These are phyloP conservation scores for Pygmarrhopalites habei DNA, from an alignment of 1,140 invertebrate genomes.

Conservation along the genomic window DNA sequence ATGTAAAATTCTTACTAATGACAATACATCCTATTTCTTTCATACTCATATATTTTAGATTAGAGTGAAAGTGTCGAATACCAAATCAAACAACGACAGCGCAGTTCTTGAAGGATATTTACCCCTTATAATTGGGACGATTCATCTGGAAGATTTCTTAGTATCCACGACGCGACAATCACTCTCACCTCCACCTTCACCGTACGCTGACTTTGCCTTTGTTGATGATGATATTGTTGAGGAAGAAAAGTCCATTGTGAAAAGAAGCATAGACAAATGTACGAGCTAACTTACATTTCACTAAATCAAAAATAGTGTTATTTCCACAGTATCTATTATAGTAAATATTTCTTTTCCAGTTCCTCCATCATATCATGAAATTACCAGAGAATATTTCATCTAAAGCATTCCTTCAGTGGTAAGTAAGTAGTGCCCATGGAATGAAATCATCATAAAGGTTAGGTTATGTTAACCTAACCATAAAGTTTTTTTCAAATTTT, in stretches of 20 bases:
- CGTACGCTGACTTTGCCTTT: slow-evolving; percentile 3
- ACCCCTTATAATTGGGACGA: neutral
- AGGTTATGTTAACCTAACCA: no score
- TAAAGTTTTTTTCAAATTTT: no score
- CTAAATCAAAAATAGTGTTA: no score
- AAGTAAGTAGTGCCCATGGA: no score
- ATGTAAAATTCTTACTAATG: neutral
- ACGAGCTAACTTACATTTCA: no score
- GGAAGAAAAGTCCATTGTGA: neutral
- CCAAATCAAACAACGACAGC: neutral
- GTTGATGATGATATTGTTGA: slow-evolving; percentile 4
- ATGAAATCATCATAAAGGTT: no score
- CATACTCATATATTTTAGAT: no score
- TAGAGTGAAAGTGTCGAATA: neutral
- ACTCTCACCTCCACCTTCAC: neutral
- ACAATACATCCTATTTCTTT: neutral
- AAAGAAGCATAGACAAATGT: neutral
- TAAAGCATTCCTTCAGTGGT: no score
- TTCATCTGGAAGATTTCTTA: neutral
- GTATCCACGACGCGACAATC: neutral
- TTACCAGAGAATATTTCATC: slow-evolving; percentile 13
- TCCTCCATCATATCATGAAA: slow-evolving; percentile 9
- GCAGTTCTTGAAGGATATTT: neutral
- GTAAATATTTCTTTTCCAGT: no score
- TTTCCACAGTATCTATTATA: no score